phyloP scores from a whole-genome alignment of 2,797 vertebrate genomes.

The Oophaga sylvatica region DNA sequence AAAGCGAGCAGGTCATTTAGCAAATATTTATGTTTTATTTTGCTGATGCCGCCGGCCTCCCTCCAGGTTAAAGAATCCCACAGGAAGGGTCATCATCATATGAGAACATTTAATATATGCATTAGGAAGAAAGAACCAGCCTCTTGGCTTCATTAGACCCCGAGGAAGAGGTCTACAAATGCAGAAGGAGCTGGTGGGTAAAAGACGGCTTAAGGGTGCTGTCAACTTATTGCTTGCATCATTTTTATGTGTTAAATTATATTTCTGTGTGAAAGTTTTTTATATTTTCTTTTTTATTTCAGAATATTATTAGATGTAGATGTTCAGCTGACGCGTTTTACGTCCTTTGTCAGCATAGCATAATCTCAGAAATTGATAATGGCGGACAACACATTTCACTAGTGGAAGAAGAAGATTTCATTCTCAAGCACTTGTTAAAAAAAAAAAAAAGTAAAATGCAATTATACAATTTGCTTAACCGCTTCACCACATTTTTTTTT shows the following conservation, averaged over 20 bases:
- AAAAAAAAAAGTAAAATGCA: neutral
- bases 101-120: conserved; percentile 12
- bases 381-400: neutral
- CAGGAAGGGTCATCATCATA: conserved; percentile 42
- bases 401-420: neutral
- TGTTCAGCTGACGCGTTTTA: neutral
- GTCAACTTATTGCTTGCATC: neutral
- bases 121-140: conserved; percentile 4
- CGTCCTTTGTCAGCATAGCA: neutral
- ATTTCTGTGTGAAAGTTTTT: neutral
- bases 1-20: conserved; percentile 39
- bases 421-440: neutral
- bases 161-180: conserved; percentile 14
- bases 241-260: neutral
- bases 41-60: conserved; percentile 32
- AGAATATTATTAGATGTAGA: conserved; percentile 26
- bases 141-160: neutral
- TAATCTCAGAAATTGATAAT: neutral
- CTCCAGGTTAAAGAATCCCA: conserved; percentile 43
- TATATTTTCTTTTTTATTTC: neutral
- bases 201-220: neutral
- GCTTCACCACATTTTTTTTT: too few relatives aligned
- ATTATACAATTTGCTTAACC: too few relatives aligned
- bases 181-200: neutral
- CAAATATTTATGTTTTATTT: conserved; percentile 51